phyloP scores from a whole-genome alignment of 2,888 invertebrate genomes.

The Ptychoptera albimana region DNA sequence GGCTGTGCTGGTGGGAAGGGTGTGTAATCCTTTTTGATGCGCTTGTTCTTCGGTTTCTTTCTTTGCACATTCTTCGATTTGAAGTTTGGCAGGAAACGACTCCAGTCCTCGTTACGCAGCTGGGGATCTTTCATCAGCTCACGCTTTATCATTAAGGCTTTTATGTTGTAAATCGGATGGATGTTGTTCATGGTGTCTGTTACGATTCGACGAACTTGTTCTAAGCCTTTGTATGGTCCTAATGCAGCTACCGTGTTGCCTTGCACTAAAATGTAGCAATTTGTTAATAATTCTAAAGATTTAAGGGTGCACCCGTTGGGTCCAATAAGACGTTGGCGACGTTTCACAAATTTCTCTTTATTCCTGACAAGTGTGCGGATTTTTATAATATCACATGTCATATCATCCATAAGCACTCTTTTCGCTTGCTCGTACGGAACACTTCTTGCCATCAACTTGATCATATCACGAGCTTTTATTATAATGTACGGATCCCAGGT shows the following conservation, averaged over 20 bases:
- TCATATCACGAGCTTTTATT: constrained; percentile 89
- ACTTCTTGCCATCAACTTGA: constrained; percentile 85
- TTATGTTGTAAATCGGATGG: constrained; percentile 96
- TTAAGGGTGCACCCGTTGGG: constrained; percentile 97
- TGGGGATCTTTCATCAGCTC: constrained; percentile 89
- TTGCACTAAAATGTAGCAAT: constrained; percentile 92
- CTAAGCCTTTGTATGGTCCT: constrained; percentile 86
- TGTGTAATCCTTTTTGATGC: constrained; percentile 84
- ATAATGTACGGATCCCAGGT: constrained; percentile 98
- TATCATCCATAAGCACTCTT: constrained; percentile 73
- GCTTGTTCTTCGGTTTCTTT: constrained; percentile 76
- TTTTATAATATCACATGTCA: constrained; percentile 91
- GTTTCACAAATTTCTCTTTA: constrained; percentile 86
- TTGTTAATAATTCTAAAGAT: constrained; percentile 88
- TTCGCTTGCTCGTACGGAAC: constrained; percentile 94
- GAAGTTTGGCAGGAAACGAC: constrained; percentile 89
- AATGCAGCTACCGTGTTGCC: constrained; percentile 93
- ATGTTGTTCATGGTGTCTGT: constrained; percentile 97
- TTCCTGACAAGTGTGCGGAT: constrained; percentile 82
- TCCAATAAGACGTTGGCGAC: constrained; percentile 87
- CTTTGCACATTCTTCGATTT: constrained; percentile 76
- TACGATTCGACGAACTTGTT: constrained; percentile 75
- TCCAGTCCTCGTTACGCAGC: constrained; percentile 89
- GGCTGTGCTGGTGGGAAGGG: constrained; percentile 92
- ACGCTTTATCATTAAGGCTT: constrained; percentile 92